Evolutionary conservation across 2,888 invertebrate species (phyloP).

Genomic region (Scotopteryx bipunctaria): DNA sequence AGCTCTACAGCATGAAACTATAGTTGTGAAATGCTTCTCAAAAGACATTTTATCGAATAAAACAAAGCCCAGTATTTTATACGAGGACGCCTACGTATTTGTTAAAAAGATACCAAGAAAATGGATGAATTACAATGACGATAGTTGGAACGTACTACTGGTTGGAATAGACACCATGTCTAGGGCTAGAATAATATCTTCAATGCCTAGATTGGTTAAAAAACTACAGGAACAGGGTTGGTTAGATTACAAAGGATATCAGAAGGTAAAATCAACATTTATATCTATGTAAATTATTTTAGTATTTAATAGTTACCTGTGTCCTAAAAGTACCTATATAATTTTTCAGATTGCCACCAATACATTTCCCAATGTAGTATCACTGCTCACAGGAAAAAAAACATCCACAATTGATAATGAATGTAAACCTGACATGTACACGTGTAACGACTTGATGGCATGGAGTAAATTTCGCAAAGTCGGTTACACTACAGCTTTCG

Average conservation of each 20-base stretch:
- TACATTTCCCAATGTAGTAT: conserved; percentile 94
- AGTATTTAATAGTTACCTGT: too few relatives aligned
- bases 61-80: conserved; percentile 36
- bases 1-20: conserved; percentile 48
- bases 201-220: conserved; percentile 88
- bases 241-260: conserved; percentile 83
- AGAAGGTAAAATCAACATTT: conserved; percentile 43
- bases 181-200: conserved; percentile 87
- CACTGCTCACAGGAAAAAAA: conserved; percentile 88
- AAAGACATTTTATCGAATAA: conserved; percentile 9
- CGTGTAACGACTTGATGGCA: conserved; percentile 88
- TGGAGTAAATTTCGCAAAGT: conserved; percentile 88
- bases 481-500: conserved; percentile 89
- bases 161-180: conserved; percentile 94
- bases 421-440: conserved; percentile 65
- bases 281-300: too few relatives aligned
- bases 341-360: conserved; percentile 89
- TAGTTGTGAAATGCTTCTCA: conserved; percentile 49
- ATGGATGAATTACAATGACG: conserved; percentile 1
- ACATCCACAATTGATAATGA: conserved; percentile 77
- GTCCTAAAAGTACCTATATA: too few relatives aligned
- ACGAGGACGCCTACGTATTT: conserved; percentile 54
- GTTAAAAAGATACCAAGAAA: conserved; percentile 44
- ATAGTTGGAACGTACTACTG: conserved; percentile 84
- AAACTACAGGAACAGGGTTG: conserved; percentile 86